phyloP scores from a whole-genome alignment of 2,113 vertebrate species.

The Proterorhinus semilunaris region DNA sequence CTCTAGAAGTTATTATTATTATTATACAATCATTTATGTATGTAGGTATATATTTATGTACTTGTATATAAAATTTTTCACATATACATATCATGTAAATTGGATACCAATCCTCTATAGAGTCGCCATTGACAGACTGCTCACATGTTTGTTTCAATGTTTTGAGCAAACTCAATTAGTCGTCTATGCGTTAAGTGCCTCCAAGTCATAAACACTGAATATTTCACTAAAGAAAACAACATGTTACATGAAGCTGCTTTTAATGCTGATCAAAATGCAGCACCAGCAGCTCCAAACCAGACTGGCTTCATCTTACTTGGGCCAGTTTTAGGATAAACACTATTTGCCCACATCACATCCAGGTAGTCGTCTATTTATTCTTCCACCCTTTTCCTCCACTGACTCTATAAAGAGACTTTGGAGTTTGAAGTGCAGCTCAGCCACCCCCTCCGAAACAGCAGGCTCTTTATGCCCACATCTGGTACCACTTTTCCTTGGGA shows the following conservation, averaged over 20 bases:
- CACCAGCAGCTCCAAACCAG: constrained; percentile 8
- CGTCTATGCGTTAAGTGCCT: background rate
- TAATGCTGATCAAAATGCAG: constrained; percentile 7
- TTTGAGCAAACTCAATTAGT: background rate
- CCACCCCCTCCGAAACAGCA: constrained; percentile 56
- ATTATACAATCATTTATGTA: too few relatives aligned
- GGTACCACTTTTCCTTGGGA: constrained; percentile 63
- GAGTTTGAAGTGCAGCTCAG: constrained; percentile 62
- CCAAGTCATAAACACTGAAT: background rate
- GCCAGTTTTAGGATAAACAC: constrained; percentile 31
- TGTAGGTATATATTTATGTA: too few relatives aligned
- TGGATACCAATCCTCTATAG: background rate
- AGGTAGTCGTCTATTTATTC: constrained; percentile 52
- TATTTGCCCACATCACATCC: constrained; percentile 50
- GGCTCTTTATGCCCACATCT: constrained; percentile 72
- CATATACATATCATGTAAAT: background rate
- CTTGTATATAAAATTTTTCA: background rate
- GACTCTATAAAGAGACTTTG: constrained; percentile 58
- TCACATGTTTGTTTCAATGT: background rate
- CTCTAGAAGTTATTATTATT: background rate
- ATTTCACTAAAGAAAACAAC: constrained; percentile 7
- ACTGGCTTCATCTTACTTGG: constrained; percentile 14
- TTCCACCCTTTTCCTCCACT: constrained; percentile 48
- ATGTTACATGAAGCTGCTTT: constrained; percentile 1
- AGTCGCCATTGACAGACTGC: background rate